Percentiles rank a stretch among this genome's conserved stretches.
Conservation (phyloP, 2,113 vertebrate genomes). For the Percopsis transmontana region DNA sequence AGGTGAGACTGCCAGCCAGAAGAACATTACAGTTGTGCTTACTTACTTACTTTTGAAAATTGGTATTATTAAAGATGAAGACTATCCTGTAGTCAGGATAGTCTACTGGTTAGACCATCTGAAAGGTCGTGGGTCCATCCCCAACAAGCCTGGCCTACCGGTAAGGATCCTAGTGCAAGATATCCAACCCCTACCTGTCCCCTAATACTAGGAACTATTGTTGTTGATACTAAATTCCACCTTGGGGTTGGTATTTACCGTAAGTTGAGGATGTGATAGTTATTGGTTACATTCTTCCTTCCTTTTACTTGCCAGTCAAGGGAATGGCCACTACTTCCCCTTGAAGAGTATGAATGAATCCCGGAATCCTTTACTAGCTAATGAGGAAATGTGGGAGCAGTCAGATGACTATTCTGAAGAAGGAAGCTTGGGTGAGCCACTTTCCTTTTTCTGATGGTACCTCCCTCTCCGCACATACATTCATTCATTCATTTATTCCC, state of each 20-base stretch:
- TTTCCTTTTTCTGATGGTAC: not conserved
- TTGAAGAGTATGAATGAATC: conserved; percentile 84
- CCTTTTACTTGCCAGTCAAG: conserved; percentile 78
- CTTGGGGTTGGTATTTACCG: too few species aligned
- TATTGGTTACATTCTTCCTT: conserved; percentile 10
- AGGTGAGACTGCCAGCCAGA: conserved; percentile 76
- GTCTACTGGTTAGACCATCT: not conserved
- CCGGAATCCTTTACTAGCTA: conserved; percentile 86
- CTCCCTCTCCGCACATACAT: not conserved
- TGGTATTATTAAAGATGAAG: not conserved
- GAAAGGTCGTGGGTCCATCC: too few species aligned
- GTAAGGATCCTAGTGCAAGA: too few species aligned
- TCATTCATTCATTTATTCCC: not conserved
- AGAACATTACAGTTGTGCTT: not conserved
- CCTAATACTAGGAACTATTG: too few species aligned
- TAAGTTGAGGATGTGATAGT: not conserved
- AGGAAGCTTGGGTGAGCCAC: conserved; percentile 82
- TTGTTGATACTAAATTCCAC: not conserved
- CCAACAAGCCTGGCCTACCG: too few species aligned
- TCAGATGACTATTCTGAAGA: conserved; percentile 82
- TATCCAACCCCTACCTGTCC: too few species aligned
- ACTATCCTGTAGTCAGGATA: not conserved
- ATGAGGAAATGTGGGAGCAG: conserved; percentile 90
- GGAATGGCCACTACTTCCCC: conserved; percentile 93
- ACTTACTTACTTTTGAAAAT: not conserved